Evolutionary conservation across 2,888 invertebrate species (phyloP).

Genomic region (Chloromyia formosa): DNA sequence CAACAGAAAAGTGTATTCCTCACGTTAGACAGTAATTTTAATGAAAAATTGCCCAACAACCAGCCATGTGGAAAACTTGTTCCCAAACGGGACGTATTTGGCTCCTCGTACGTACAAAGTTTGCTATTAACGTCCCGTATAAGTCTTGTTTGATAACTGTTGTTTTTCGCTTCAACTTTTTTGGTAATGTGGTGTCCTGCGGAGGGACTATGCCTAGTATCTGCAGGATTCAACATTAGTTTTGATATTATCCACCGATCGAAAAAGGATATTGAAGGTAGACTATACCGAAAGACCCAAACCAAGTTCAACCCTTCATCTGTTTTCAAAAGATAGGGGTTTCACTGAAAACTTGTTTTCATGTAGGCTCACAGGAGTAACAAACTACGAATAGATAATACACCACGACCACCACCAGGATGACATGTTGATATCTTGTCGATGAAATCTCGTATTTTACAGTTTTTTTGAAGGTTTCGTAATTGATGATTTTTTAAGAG

Average conservation of each 20-base stretch:
- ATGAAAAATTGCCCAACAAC: constrained; percentile 24
- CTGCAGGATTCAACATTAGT: constrained; percentile 14
- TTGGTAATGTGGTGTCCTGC: constrained; percentile 4
- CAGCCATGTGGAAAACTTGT: constrained; percentile 40
- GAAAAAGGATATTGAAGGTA: constrained; percentile 22
- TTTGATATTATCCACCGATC: constrained; percentile 27
- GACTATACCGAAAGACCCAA: background rate
- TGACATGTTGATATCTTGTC: constrained; percentile 35
- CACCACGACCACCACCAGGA: background rate
- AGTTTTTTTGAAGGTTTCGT: constrained; percentile 23
- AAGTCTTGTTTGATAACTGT: constrained; percentile 11
- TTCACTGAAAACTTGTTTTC: constrained; percentile 33
- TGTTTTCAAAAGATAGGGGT: constrained; percentile 14
- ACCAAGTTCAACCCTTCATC: constrained; percentile 27
- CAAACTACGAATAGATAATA: background rate
- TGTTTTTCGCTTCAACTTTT: constrained; percentile 15
- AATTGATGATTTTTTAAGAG: constrained; percentile 42
- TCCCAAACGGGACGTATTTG: constrained; percentile 37
- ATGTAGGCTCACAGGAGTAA: background rate
- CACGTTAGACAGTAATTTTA: constrained; percentile 9
- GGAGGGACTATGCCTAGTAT: constrained; percentile 4
- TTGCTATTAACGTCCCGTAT: constrained; percentile 38
- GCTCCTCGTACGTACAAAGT: background rate
- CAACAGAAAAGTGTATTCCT: background rate
- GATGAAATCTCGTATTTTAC: constrained; percentile 36